Evolutionary conservation across 2,797 vertebrate species (phyloP), one percentile per base, ranked within the genome.

Genomic region (Eidolon dupreanum): DNA sequence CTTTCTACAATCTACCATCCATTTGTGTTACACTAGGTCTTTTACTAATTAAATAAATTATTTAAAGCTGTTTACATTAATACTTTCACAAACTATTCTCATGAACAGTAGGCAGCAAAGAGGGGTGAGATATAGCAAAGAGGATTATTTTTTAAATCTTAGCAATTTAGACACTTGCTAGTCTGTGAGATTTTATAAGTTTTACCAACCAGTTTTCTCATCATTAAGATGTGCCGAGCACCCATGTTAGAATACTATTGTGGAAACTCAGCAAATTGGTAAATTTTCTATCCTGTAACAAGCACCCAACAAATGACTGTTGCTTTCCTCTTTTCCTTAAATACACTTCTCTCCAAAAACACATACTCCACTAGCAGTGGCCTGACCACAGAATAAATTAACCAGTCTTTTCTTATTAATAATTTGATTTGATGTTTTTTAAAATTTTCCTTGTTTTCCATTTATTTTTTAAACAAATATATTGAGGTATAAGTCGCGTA

Each of bases 41-140:
- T 78, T 55, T 24, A 79, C 5, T 46, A 68, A 63, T 68, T 33
- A 70, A 63, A 31, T 20, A 9, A 53, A 12, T 1, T 66, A 24
- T 81, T 66, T 8, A 74, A 90, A 88, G 9, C 3, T 51, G 59
- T 70, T 94, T 92, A 81, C 24, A 75, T 66, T 70, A 71, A 38
- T 53, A 15, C 0, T 20, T 68, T 24, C 38, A 61, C 33, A 61
- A 66, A 66, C 20, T 65, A 51, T n/a, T 65, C 17, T 10, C 5
- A 2, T 36, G 8, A 68, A 70, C 22, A 82, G 1, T 15, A 43
- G 28, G 13, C 49, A 55, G 7, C 1, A 31, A 63, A 28, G 38
- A 81, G 1, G 7, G 17, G 5, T 77, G 6, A 71, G 20, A 19
- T 15, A 1, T 38, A 31, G 33, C 6, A 24, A 51, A 81, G 7